phyloP scores from a whole-genome alignment of 1,140 invertebrate species.

The Bombus sibiricus region DNA sequence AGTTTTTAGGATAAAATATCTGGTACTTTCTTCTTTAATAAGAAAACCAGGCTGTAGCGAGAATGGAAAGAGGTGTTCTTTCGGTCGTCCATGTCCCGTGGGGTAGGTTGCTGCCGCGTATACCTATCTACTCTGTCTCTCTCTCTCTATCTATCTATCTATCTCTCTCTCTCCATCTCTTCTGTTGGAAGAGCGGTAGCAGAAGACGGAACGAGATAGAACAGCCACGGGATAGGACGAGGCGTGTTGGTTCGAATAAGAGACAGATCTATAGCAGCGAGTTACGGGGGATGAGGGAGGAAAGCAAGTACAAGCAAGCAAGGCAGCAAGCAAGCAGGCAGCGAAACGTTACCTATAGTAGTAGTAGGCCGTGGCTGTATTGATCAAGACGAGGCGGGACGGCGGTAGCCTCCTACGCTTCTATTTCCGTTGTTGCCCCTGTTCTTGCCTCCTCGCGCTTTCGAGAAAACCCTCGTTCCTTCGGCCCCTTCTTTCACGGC shows the following conservation, averaged over 20 bases:
- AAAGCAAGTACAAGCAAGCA: slow-evolving; percentile 63
- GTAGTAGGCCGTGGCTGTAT: slow-evolving; percentile 81
- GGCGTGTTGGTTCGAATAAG: slow-evolving; percentile 80
- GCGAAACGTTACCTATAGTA: slow-evolving; percentile 79
- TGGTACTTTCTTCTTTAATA: slow-evolving; percentile 69
- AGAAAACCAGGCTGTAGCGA: slow-evolving; percentile 57
- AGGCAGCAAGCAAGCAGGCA: slow-evolving; percentile 66
- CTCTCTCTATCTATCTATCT: too few relatives aligned
- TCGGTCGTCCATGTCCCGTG: slow-evolving; percentile 73
- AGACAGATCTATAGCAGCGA: slow-evolving; percentile 79
- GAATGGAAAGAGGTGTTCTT: slow-evolving; percentile 56
- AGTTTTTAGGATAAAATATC: slow-evolving; percentile 51
- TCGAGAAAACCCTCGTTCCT: slow-evolving; percentile 72
- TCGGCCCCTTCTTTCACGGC: slow-evolving; percentile 46
- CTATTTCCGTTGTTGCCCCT: slow-evolving; percentile 80
- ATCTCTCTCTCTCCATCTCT: slow-evolving; percentile 26
- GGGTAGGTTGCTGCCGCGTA: slow-evolving; percentile 72
- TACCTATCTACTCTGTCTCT: slow-evolving; percentile 58
- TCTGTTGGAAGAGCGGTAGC: slow-evolving; percentile 62
- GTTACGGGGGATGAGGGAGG: slow-evolving; percentile 62
- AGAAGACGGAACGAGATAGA: slow-evolving; percentile 75
- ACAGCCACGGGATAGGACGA: slow-evolving; percentile 71
- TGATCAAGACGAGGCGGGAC: slow-evolving; percentile 82
- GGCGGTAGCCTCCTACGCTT: slow-evolving; percentile 76
- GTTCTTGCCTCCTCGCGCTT: slow-evolving; percentile 79